Evolutionary conservation across 1,140 invertebrate species (phyloP).

Genomic region (Phymorhynchus buccinoides): DNA sequence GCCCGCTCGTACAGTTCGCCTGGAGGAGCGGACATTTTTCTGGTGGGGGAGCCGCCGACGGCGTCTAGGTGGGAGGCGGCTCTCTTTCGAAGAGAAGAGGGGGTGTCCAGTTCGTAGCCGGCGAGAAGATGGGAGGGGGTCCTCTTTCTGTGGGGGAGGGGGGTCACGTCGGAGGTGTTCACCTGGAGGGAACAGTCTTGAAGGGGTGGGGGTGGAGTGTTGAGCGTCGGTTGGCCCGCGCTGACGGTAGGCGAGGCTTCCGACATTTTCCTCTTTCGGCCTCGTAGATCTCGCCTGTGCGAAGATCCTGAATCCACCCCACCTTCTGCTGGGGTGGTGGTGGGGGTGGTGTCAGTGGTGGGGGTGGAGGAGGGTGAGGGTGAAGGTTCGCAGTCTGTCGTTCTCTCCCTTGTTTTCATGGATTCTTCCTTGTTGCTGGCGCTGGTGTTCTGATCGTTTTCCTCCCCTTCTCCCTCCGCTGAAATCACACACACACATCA

Average conservation of each 20-base stretch:
- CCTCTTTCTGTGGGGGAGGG: not conserved
- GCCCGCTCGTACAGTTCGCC: not conserved
- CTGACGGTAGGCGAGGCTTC: no score
- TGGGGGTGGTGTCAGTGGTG: not conserved
- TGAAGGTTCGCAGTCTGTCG: not conserved
- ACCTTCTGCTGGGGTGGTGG: conserved; percentile 10
- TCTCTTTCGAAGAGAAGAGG: not conserved
- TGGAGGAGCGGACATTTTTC: no score
- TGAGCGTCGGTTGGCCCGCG: no score
- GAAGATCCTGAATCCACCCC: no score
- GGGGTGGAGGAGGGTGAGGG: not conserved
- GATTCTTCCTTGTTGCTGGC: no score
- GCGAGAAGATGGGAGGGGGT: not conserved
- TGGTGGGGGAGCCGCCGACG: not conserved
- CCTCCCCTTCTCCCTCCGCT: conserved; percentile 40
- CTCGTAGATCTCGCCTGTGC: not conserved
- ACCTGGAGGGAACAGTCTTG: conserved; percentile 14
- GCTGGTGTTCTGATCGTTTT: conserved; percentile 15
- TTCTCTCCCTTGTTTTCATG: conserved; percentile 3
- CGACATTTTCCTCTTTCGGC: not conserved
- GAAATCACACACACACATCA: conserved; percentile 12
- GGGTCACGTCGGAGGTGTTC: conserved; percentile 8
- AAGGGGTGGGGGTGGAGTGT: not conserved
- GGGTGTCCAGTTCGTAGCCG: no score
- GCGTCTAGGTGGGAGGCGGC: no score